Conservation (phyloP, 2,888 invertebrate genomes). For the Axea sp. region DNA sequence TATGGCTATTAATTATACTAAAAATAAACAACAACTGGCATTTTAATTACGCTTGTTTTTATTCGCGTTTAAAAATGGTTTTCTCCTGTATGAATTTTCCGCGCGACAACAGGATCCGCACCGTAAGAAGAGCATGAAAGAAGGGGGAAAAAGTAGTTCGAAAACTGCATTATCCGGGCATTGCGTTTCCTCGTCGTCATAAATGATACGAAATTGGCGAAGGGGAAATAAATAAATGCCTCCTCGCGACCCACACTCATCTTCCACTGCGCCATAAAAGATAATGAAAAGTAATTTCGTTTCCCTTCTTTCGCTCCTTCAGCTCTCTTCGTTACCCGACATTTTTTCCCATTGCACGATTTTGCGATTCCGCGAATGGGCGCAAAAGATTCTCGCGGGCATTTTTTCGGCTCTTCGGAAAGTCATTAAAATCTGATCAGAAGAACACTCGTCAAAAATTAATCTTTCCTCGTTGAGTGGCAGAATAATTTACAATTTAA, state of each 20-base stretch:
- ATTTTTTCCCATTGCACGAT: conserved; percentile 6
- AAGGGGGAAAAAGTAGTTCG: neutral
- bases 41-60: neutral
- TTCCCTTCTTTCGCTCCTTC: conserved; percentile 27
- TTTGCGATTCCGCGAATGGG: conserved; percentile 25
- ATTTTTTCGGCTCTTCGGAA: conserved; percentile 11
- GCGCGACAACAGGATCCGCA: neutral
- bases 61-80: neutral
- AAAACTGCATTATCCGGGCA: conserved; percentile 1
- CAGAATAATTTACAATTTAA: conserved; percentile 39
- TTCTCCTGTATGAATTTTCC: neutral
- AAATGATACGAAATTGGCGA: conserved; percentile 23
- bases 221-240: conserved; percentile 27
- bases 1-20: neutral
- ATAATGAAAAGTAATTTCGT: conserved; percentile 50
- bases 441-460: conserved; percentile 26
- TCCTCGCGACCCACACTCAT: conserved; percentile 18
- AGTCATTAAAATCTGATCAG: conserved; percentile 10
- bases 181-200: conserved; percentile 9
- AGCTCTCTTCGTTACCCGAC: conserved; percentile 35
- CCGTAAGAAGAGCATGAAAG: neutral
- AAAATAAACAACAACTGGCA: neutral
- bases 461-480: conserved; percentile 20
- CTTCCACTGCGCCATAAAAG: conserved; percentile 27
- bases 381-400: conserved; percentile 5